A percentile compares a stretch with the other conserved stretches of the same genome.
Evolutionary conservation across 2,888 invertebrate genomes (phyloP).

Genomic region (Formica aserva): DNA sequence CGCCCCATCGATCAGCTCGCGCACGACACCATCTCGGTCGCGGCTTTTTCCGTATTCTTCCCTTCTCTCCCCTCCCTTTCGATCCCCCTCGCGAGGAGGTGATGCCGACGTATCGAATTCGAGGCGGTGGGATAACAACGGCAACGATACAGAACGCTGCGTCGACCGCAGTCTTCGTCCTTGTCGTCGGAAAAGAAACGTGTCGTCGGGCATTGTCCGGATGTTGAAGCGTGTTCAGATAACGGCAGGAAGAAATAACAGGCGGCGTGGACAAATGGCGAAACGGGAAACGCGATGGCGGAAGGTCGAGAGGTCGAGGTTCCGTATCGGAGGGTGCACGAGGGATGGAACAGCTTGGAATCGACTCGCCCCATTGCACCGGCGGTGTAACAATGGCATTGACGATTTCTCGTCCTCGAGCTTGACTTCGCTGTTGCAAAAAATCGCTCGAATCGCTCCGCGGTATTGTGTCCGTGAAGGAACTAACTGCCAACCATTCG

Average conservation of each 20-base stretch:
- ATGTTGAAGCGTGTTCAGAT: constrained; percentile 39
- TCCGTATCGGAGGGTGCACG: neutral
- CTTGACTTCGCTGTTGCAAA: constrained; percentile 29
- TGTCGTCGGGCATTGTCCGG: constrained; percentile 58
- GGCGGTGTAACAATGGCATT: constrained; percentile 63
- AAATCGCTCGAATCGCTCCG: constrained; percentile 36
- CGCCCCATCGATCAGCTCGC: constrained; percentile 63
- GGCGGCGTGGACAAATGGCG: constrained; percentile 67
- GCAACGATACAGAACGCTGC: constrained; percentile 39
- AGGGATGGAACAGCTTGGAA: constrained; percentile 56
- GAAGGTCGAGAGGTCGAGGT: constrained; percentile 17
- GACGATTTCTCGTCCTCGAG: constrained; percentile 58
- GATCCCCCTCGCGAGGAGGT: neutral
- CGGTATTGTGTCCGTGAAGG: constrained; percentile 44
- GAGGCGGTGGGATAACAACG: constrained; percentile 46
- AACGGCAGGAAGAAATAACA: constrained; percentile 66
- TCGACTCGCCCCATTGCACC: constrained; percentile 61
- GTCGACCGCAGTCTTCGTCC: constrained; percentile 19
- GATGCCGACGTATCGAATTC: constrained; percentile 40
- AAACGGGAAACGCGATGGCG: constrained; percentile 60
- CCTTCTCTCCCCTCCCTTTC: neutral
- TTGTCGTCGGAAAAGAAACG: constrained; percentile 39
- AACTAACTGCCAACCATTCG: constrained; percentile 52
- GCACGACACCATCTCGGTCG: constrained; percentile 24
- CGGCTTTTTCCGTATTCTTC: constrained; percentile 15